Base-by-base conservation (phyloP, 2,888 invertebrate genomes). In the Acleris literana region DNA sequence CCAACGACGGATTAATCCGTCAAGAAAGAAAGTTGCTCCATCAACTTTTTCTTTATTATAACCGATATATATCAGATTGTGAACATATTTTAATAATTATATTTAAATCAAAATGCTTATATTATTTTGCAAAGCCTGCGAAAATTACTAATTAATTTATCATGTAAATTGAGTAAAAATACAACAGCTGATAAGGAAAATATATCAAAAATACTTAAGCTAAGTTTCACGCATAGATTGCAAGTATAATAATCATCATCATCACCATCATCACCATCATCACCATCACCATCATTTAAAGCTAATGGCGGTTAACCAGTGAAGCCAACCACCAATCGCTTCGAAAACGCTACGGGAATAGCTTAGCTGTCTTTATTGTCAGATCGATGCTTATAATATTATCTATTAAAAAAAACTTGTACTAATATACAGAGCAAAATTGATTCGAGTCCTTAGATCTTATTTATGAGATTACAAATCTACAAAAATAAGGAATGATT, bases 401-500 rank as follows among this genome's bases (percentile, higher is more conserved):
- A 16, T 5, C 5, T 39, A 39, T 3, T n/a, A 33, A 39, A 33
- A 54, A n/a, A 54, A 33, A 20, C 3, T 22, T 3, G 5, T 51
- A 22, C 52, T 17, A 54, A 39, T 18, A 6, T 39, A 16, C 22
- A 20, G 39, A 13, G 39, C 39, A 39, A 13, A 4, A 13, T 39
- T 39, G 39, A 39, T 13, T 13, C 39, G 39, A 39, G 39, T 3
- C 33, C 33, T 39, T 39, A 54, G 17, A 20, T 18, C 39, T 39
- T 39, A 25, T 2, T 18, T 39, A 33, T 54, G 54, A 54, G 54
- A 54, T 33, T 54, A 54, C 11, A 54, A 39, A 17, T 39, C 39
- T 39, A 39, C 13, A 4, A 39, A 39, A 13, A 9, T 33, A 33
- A 4, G 39, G 39, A 11, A 11, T 33, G 11, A 1, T 39, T 39